Evolutionary conservation across 2,888 invertebrate species (phyloP).

Genomic region (Rhamphomyia laevipes): DNA sequence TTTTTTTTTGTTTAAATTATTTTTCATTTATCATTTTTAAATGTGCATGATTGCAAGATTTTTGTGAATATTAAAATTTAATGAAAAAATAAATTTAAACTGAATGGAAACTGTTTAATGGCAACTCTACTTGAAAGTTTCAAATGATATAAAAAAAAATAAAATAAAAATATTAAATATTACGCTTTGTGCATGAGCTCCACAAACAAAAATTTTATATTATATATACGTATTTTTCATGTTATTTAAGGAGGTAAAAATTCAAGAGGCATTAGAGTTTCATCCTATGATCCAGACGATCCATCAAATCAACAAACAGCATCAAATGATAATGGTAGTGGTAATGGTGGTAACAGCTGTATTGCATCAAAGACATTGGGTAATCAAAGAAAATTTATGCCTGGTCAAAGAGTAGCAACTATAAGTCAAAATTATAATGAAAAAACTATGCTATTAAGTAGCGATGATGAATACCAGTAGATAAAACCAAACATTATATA

Average conservation of each 20-base stretch:
- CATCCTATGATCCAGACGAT: conserved; percentile 58
- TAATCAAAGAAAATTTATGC: conserved; percentile 43
- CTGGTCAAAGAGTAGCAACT: conserved; percentile 62
- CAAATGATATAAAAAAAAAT: not conserved
- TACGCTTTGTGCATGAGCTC: not conserved
- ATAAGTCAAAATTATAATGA: conserved; percentile 84
- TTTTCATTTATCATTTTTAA: too few species aligned
- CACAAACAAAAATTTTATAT: not conserved
- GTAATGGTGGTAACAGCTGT: conserved; percentile 35
- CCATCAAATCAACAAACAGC: conserved; percentile 35
- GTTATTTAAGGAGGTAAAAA: conserved; percentile 45
- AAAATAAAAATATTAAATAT: not conserved
- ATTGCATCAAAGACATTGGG: conserved; percentile 37
- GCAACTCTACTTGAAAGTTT: not conserved
- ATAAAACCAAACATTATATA: not conserved
- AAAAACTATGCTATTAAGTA: conserved; percentile 89
- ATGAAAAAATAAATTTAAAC: not conserved
- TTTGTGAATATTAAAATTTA: not conserved
- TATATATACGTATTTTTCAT: not conserved
- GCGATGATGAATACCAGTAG: conserved; percentile 88
- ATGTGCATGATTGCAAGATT: not conserved
- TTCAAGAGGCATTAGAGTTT: conserved; percentile 52
- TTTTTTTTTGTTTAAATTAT: too few species aligned
- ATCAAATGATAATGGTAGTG: conserved; percentile 18
- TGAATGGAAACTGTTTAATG: not conserved